phyloP scores from a whole-genome alignment of 2,797 vertebrate species.

The Muraenolepis orangiensis region DNA sequence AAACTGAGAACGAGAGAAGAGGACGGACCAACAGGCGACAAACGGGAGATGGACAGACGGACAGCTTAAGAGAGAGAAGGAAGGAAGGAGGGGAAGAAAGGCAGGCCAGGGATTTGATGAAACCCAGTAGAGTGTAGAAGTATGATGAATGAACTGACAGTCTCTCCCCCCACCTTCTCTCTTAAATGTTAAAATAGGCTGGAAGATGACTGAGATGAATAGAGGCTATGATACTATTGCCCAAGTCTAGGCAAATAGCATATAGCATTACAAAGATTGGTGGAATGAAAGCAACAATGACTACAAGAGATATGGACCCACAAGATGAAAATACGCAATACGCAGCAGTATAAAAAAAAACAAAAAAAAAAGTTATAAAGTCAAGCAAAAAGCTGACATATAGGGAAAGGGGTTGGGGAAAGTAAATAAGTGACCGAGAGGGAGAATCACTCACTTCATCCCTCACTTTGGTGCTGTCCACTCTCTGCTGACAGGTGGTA shows the following conservation, averaged over 20 bases:
- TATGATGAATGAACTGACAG: neutral
- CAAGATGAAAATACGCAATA: neutral
- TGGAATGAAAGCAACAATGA: neutral
- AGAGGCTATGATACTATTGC: neutral
- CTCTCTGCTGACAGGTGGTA: constrained; percentile 28
- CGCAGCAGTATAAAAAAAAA: neutral
- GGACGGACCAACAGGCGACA: neutral
- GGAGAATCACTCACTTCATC: neutral
- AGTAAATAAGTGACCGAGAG: neutral
- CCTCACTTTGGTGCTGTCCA: neutral
- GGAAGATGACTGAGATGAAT: neutral
- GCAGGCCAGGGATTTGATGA: neutral
- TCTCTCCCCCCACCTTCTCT: no score
- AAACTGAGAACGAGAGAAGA: neutral
- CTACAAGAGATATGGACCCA: neutral
- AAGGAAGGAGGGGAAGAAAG: neutral
- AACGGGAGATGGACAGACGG: neutral
- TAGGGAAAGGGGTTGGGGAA: constrained; percentile 1
- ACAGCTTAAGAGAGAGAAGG: neutral
- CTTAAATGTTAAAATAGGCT: neutral
- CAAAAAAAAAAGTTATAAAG: constrained; percentile 1
- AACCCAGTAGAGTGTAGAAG: neutral
- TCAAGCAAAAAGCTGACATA: neutral
- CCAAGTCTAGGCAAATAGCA: neutral
- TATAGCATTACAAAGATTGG: neutral